Evolutionary conservation across 1,140 invertebrate genomes (phyloP).

Genomic region (Caenorhabditis briggsae): DNA sequence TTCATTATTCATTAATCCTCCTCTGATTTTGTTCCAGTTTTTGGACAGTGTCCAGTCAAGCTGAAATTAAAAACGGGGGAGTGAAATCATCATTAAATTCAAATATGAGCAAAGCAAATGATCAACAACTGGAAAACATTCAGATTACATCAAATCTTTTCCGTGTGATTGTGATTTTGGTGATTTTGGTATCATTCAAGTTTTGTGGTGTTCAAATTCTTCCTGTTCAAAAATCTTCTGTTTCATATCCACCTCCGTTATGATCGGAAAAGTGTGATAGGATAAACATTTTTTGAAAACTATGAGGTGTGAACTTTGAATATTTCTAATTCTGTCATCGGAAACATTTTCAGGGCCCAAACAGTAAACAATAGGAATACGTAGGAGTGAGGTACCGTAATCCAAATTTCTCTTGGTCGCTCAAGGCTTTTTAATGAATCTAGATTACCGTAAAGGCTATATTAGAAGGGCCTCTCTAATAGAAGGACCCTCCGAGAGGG

Average conservation of each 20-base stretch:
- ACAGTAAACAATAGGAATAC: no score
- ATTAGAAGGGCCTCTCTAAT: no score
- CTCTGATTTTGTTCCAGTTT: neutral
- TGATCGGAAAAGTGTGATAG: neutral
- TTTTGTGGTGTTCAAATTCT: no score
- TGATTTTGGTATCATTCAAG: no score
- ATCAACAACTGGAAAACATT: neutral
- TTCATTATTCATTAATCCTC: neutral
- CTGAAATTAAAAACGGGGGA: neutral
- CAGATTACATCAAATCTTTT: neutral
- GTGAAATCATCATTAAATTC: neutral
- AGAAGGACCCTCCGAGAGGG: no score
- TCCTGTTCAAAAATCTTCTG: no score
- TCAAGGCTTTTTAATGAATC: no score
- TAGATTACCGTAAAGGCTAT: no score
- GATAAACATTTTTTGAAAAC: neutral
- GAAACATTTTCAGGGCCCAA: neutral
- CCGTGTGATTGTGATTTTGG: neutral
- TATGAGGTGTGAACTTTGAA: neutral
- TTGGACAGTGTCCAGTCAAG: neutral
- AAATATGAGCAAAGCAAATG: neutral
- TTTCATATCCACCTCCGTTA: neutral
- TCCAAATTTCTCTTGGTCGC: no score
- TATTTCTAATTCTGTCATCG: neutral
- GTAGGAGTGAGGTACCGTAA: no score